phyloP scores from a whole-genome alignment of 2,797 vertebrate genomes.

The Distichodus sexfasciatus region DNA sequence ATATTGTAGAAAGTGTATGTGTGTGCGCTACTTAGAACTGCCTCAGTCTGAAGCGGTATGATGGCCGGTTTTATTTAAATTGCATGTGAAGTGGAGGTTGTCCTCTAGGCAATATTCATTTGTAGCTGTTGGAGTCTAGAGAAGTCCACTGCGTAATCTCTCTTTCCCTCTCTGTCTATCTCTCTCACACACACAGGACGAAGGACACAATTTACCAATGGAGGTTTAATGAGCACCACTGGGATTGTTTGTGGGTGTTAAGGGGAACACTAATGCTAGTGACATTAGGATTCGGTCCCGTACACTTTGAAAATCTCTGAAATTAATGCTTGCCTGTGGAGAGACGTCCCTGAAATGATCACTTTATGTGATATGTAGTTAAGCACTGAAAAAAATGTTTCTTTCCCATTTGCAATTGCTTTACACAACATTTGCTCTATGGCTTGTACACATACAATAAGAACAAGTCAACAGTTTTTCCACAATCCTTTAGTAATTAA shows the following conservation, averaged over 20 bases:
- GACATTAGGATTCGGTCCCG: constrained; percentile 3
- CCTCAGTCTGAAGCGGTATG: not conserved
- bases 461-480: too few species aligned
- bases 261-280: constrained; percentile 11
- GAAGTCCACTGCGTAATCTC: not conserved
- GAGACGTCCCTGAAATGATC: not conserved
- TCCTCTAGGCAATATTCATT: constrained; percentile 11
- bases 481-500: too few species aligned
- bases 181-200: not conserved
- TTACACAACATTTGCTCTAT: not conserved
- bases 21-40: not conserved
- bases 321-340: not conserved
- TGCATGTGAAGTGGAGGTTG: not conserved
- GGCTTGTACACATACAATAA: too few species aligned
- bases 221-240: constrained; percentile 25
- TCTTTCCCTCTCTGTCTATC: not conserved
- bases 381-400: not conserved
- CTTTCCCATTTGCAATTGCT: not conserved
- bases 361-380: not conserved
- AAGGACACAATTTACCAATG: not conserved
- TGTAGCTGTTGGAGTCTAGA: not conserved
- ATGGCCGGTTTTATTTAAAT: constrained; percentile 6
- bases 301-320: not conserved
- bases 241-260: not conserved
- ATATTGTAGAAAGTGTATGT: not conserved